These are phyloP conservation scores for Drosophila meridionalis DNA, from an alignment of 2,888 invertebrate genomes.

Conservation along the genomic window DNA sequence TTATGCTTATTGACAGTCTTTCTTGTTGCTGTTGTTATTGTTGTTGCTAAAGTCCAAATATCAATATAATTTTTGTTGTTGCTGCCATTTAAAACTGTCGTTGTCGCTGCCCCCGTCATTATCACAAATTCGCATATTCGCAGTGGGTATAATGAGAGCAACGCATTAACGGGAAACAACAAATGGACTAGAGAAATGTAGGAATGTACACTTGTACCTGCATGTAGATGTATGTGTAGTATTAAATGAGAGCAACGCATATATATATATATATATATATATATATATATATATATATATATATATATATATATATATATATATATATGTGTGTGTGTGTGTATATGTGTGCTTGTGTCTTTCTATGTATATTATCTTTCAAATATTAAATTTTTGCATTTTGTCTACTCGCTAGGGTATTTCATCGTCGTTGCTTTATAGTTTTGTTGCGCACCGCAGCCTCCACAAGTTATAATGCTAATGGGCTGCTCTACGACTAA, in stretches of 20 bases:
- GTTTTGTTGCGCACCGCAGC: constrained; percentile 1
- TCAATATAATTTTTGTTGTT: constrained; percentile 22
- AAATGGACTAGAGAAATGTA: background rate
- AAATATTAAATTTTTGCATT: background rate
- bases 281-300: too few relatives aligned
- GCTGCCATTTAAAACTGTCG: constrained; percentile 30
- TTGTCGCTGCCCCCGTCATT: constrained; percentile 29
- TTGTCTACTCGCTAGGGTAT: background rate
- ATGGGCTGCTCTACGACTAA: constrained; percentile 27
- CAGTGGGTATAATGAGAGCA: background rate
- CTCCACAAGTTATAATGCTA: constrained; percentile 8
- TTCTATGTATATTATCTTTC: too few relatives aligned
- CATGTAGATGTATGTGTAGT: too few relatives aligned
- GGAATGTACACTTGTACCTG: too few relatives aligned
- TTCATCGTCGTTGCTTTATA: background rate
- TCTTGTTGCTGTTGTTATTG: constrained; percentile 11
- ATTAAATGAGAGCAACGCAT: too few relatives aligned
- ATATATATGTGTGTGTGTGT: too few relatives aligned
- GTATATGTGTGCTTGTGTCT: too few relatives aligned
- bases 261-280: too few relatives aligned
- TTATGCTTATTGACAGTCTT: constrained; percentile 9
- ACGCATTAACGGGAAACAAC: background rate
- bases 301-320: too few relatives aligned
- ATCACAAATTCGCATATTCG: constrained; percentile 7
- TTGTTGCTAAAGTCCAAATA: constrained; percentile 21